Base-by-base conservation (phyloP, 2,888 invertebrate species). In the Herminia tarsipennalis region DNA sequence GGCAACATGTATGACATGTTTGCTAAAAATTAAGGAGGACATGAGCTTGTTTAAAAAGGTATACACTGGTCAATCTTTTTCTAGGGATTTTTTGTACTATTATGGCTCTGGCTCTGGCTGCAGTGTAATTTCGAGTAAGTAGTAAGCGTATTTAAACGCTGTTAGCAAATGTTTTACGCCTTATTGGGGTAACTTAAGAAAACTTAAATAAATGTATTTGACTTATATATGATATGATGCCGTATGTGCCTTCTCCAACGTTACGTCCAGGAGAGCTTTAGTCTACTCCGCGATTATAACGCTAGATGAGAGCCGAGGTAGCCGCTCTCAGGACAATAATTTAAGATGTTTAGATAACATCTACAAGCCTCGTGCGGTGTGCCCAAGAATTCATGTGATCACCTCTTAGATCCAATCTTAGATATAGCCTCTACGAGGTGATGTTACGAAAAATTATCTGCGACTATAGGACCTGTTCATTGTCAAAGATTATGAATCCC, bases 261-360 rank as follows among this genome's bases (percentile, higher is more conserved):
- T 38, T 53, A 44, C 54, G 64, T 49, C 57, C 64, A 73, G 48
- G 36, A 53, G 41, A 55, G 74, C 78, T 75, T 61, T 74, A 69
- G 68, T 57, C 64, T 56, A 65, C 66, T 74, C 66, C 74, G 62
- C 65, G 79, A 77, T 81, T 83, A 81, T 77, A 78, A 71, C 72
- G 73, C 81, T 73, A 79, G 83, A 82, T 78, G 86, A 81, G 81
- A 75, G 76, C 62, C 73, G 73, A 77, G 73, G 86, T 83, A 86
- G 86, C 83, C 63, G 72, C 70, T 68, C 76, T 69, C 78, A 70
- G 76, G 86, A 86, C 85, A 87, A 89, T 89, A 89, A 89, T 87
- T 89, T 89, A 90, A 90, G 87, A 86, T 86, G 86, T 87, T 83
- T 78, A 83, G 90, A 90, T 89, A 88, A 64, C 70, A 90, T 90